Evolutionary conservation across 2,888 invertebrate species (phyloP), one percentile per base, ranked within the genome.

Genomic region (Electrophaes corylata): DNA sequence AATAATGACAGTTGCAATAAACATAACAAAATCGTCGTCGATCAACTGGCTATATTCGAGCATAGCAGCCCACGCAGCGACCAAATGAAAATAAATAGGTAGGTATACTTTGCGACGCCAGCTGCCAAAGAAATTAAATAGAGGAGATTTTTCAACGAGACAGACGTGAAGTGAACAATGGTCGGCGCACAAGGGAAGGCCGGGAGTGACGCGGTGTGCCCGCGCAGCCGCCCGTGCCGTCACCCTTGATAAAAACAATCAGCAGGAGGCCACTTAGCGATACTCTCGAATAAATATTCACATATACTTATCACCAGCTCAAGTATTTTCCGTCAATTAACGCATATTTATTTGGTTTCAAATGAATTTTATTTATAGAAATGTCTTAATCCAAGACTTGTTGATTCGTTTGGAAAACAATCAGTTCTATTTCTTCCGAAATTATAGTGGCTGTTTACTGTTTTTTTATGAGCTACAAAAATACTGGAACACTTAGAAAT

Each of bases 101-200:
- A 37, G 10, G 35, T 35, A 88, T 84, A 83, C 81, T 83, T 75
- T 78, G 79, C 83, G 78, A 79, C 71, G 80, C 70, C 66, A 73
- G 83, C 79, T 90, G 91, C 90, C 91, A 91, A 89, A 85, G 83
- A 88, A 86, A 89, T 89, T 86, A 83, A 89, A 89, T 84, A 83
- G 83, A 85, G 79, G 79, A 84, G 78, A 88, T 89, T 89, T 88
- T 90, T 91, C 84, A 84, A 77, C 75, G 68, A 69, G 83, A 83
- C 82, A 79, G 84, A 83, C 78, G 71, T 68, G 76, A 73, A 72
- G 70, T 79, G 85, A 86, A 90, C 90, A 88, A 91, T 89, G 86
- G 83, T 82, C 77, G 80, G 75, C 26, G 77, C 74, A 83, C 83
- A 83, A 82, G 79, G 84, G 80, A 85, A 86, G 86, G 84, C 75